phyloP scores from a whole-genome alignment of 2,797 vertebrate species.

The Synanceia verrucosa region DNA sequence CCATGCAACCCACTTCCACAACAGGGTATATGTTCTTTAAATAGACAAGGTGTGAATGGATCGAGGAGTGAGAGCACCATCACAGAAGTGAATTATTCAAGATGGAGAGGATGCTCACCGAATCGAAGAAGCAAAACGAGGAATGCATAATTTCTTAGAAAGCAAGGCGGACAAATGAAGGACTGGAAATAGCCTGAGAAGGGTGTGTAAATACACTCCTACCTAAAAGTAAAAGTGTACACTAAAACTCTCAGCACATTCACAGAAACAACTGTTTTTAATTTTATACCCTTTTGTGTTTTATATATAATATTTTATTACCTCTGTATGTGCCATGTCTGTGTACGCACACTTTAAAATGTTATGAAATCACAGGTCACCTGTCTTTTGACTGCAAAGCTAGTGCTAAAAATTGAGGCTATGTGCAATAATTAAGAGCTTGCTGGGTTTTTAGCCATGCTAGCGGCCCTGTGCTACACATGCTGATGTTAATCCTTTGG shows the following conservation, averaged over 20 bases:
- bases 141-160: neutral
- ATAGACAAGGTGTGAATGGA: neutral
- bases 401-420: conserved; percentile 6
- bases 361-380: conserved; percentile 12
- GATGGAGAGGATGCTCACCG: neutral
- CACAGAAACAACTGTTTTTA: conserved; percentile 37
- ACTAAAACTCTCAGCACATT: conserved; percentile 22
- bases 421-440: conserved; percentile 70
- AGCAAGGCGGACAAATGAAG: neutral
- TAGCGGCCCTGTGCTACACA: neutral
- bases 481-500: neutral
- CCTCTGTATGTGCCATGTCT: conserved; percentile 41
- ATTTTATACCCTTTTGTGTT: conserved; percentile 61
- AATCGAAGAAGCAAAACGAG: neutral
- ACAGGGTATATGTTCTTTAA: conserved; percentile 26
- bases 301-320: conserved; percentile 53
- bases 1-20: neutral
- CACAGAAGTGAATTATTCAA: neutral
- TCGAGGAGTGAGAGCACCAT: neutral
- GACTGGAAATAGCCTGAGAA: neutral
- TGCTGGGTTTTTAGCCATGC: conserved; percentile 22
- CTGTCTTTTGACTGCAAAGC: conserved; percentile 15
- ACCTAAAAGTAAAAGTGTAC: neutral
- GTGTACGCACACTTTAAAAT: conserved; percentile 17
- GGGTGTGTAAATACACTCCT: conserved; percentile 23